Conservation (phyloP, 2,797 vertebrate genomes). For the Molossus molossus region DNA sequence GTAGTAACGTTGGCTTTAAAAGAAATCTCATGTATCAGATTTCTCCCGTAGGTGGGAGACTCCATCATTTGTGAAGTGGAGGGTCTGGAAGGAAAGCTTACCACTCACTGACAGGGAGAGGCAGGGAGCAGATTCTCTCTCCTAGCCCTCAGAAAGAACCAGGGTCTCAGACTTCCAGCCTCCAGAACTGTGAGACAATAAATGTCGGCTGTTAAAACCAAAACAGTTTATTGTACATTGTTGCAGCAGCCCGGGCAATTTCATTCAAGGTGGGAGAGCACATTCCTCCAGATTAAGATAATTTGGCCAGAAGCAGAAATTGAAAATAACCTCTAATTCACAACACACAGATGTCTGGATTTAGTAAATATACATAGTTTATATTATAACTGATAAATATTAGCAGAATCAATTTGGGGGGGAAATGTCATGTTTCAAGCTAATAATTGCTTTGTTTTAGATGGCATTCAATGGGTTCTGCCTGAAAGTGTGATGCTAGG, state of each 20-base stretch:
- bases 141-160: not conserved
- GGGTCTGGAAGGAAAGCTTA: not conserved
- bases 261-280: not conserved
- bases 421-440: not conserved
- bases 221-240: not conserved
- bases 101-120: not conserved
- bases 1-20: not conserved
- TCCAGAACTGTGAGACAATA: not conserved
- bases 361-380: not conserved
- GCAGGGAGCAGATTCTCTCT: no score
- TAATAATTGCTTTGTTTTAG: not conserved
- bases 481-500: not conserved
- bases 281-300: not conserved
- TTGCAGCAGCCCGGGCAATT: not conserved
- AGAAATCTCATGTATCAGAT: not conserved
- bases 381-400: not conserved
- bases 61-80: not conserved
- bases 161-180: not conserved
- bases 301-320: not conserved
- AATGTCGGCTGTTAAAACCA: not conserved
- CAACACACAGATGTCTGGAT: not conserved
- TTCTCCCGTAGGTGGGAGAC: not conserved
- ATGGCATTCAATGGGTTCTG: not conserved
- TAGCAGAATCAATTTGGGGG: not conserved
- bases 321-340: not conserved